Evolutionary conservation across 1,140 invertebrate genomes (phyloP).

Genomic region (Parasteatoda tepidariorum): DNA sequence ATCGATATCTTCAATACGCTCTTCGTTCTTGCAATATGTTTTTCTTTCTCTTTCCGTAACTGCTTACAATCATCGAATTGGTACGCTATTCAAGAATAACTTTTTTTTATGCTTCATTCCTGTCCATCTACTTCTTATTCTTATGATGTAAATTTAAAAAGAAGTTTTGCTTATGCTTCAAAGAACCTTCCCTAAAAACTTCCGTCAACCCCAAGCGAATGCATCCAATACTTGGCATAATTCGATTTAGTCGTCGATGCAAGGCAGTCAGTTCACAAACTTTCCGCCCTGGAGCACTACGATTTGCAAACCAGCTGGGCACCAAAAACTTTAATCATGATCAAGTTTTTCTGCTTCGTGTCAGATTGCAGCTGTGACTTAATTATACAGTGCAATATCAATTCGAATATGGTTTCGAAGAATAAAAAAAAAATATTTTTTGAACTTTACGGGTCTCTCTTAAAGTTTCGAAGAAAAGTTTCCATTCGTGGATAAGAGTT

Average conservation of each 20-base stretch:
- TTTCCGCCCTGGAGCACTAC: neutral
- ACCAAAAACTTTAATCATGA: neutral
- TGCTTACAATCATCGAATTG: neutral
- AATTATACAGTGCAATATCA: too few species aligned
- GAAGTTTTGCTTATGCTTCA: neutral
- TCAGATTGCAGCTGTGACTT: constrained; percentile 31
- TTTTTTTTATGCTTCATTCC: neutral
- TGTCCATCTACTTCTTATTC: neutral
- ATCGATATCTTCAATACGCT: neutral
- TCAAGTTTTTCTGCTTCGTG: neutral
- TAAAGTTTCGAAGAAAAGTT: too few species aligned
- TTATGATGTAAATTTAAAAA: neutral
- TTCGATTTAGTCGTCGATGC: neutral
- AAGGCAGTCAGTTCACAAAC: neutral
- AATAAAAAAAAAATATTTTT: too few species aligned
- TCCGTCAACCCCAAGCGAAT: neutral
- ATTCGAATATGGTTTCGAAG: too few species aligned
- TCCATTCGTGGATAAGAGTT: too few species aligned
- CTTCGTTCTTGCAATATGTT: neutral
- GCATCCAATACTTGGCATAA: neutral
- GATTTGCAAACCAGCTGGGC: constrained; percentile 15
- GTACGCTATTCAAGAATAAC: constrained; percentile 3
- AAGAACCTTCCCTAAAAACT: neutral
- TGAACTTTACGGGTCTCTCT: too few species aligned
- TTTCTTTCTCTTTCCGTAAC: neutral